A percentile compares a stretch with the other conserved stretches of the same genome.
phyloP scores from a whole-genome alignment of 2,797 vertebrate species.

The Allobates femoralis region DNA sequence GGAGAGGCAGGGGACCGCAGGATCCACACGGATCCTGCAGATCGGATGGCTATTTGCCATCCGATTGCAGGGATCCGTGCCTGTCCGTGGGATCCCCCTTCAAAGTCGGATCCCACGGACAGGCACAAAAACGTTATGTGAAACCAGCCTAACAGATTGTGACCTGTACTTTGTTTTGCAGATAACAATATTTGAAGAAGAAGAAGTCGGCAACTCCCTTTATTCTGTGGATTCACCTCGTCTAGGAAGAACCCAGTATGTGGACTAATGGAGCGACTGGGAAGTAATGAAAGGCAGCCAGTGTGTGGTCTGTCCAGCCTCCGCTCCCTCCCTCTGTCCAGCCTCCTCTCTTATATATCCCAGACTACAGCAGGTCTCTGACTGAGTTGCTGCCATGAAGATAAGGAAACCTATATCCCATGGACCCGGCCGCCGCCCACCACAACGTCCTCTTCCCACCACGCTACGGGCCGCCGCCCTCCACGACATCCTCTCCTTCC shows the following conservation, averaged over 20 bases:
- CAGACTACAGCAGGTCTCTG: not conserved
- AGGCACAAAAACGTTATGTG: no score
- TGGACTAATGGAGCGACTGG: slow-evolving; percentile 73
- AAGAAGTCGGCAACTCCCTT: slow-evolving; percentile 80
- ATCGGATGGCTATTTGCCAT: no score
- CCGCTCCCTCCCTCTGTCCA: not conserved
- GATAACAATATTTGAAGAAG: slow-evolving; percentile 91
- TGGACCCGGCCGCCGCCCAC: not conserved
- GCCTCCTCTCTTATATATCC: no score
- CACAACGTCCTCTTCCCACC: not conserved
- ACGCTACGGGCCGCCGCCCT: no score
- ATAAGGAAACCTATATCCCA: not conserved
- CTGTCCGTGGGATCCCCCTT: no score
- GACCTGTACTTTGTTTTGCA: slow-evolving; percentile 66
- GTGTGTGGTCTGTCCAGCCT: not conserved
- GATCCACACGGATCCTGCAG: no score
- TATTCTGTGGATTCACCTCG: slow-evolving; percentile 83
- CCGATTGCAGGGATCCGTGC: no score
- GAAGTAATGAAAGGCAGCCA: not conserved
- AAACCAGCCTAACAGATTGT: no score
- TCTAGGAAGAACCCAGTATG: slow-evolving; percentile 87
- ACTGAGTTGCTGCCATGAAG: not conserved
- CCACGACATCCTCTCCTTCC: no score
- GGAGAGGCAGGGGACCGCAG: no score
- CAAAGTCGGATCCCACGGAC: no score